Evolutionary conservation across 2,797 vertebrate species (phyloP).

Genomic region (Oreortyx pictus): DNA sequence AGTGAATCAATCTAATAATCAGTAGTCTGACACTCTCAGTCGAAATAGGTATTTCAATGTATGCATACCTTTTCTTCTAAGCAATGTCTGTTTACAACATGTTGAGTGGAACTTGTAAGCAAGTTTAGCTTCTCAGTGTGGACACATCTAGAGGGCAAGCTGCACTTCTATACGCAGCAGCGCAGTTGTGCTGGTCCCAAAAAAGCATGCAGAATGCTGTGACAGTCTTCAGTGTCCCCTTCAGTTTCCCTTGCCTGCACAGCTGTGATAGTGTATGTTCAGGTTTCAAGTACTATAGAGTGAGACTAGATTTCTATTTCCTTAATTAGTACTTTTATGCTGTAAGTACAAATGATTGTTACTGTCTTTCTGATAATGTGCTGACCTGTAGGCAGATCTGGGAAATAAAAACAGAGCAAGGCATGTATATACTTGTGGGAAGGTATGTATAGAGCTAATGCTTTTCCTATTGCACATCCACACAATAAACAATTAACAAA

Average conservation of each 20-base stretch:
- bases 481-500: rapidly evolving
- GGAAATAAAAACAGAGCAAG: background rate
- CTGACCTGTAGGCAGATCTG: background rate
- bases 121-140: background rate
- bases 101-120: background rate
- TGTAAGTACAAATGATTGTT: background rate
- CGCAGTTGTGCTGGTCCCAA: background rate
- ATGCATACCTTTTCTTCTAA: background rate
- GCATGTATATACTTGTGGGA: rapidly evolving
- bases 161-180: rapidly evolving
- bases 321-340: background rate
- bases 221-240: background rate
- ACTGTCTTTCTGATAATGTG: background rate
- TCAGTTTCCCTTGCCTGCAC: rapidly evolving
- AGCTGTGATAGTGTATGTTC: rapidly evolving
- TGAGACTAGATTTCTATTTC: background rate
- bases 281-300: background rate
- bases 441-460: background rate
- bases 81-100: rapidly evolving
- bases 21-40: background rate
- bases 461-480: background rate
- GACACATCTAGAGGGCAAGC: too few species aligned
- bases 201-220: background rate
- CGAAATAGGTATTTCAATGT: background rate
- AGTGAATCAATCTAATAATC: background rate